A percentile compares a stretch with the other conserved stretches of the same genome.
phyloP scores from a whole-genome alignment of 2,888 invertebrate genomes.

The Pherbina coryleti region DNA sequence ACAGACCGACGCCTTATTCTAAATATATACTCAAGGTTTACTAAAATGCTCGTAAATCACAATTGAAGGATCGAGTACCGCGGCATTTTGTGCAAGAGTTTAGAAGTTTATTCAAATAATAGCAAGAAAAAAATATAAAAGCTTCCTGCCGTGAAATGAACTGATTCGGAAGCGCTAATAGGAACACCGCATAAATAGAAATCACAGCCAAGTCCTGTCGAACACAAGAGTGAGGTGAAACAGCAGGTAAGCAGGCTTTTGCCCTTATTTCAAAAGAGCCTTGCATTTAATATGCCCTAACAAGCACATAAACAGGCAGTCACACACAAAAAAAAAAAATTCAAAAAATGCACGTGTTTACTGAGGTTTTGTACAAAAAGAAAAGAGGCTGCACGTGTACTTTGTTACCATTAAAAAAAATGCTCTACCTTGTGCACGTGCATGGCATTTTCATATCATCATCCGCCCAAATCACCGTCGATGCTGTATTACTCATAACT shows the following conservation, averaged over 20 bases:
- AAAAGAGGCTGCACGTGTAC: constrained; percentile 35
- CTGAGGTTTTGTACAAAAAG: constrained; percentile 31
- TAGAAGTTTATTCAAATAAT: constrained; percentile 47
- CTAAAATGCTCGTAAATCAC: constrained; percentile 41
- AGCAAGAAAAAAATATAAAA: constrained; percentile 6
- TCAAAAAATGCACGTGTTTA: constrained; percentile 10
- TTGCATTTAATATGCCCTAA: constrained; percentile 33
- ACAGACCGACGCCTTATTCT: neutral
- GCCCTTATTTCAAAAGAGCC: constrained; percentile 22
- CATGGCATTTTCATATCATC: constrained; percentile 62
- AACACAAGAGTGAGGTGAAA: neutral
- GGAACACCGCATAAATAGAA: constrained; percentile 23
- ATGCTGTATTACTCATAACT: constrained; percentile 8
- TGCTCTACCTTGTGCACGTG: constrained; percentile 66
- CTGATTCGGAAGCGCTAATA: constrained; percentile 36
- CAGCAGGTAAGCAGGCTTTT: constrained; percentile 13
- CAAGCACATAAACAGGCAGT: constrained; percentile 27
- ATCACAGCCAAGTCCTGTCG: neutral
- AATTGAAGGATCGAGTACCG: constrained; percentile 63
- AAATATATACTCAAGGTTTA: neutral
- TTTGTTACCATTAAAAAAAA: constrained; percentile 50
- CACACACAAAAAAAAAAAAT: constrained; percentile 19
- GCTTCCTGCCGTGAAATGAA: constrained; percentile 20
- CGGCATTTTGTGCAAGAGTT: constrained; percentile 60
- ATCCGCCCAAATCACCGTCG: constrained; percentile 26